Base-by-base conservation (phyloP, 2,888 invertebrate species). In the Choreutis nemorana region DNA sequence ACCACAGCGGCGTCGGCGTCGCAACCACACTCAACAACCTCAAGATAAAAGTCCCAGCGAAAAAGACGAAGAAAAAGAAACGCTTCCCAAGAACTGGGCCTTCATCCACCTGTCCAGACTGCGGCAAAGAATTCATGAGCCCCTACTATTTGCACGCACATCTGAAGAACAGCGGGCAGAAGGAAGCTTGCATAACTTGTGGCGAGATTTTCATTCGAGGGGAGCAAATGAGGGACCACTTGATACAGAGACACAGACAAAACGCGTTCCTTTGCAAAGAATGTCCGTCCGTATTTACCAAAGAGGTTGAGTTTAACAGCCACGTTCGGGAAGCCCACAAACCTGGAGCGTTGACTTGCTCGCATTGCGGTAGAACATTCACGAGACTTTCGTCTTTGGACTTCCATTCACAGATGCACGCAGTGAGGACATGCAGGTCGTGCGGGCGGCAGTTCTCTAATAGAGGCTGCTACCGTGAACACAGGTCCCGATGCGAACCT, bases 371-470 rank as follows among this genome's bases (percentile, higher is more conserved):
- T 0, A 38, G 72, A 2, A 51, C 48, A 0, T 78, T 77, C 28
- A 48, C 58, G 0, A 53, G 71, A 12, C 41, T 41, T 1, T 45
- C 53, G 0, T 60, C 73, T 0, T 65, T 65, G 23, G 73, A 72
- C 4, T 42, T 50, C 0, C 77, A 78, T 31, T 39, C 52, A 0
- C 70, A 67, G 33, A 73, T 75, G 73, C 77, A 78, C 29, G 50
- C 60, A 0, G 72, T 77, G 0, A 39, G 70, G 4, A 70, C 68
- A 0, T 77, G 77, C 25, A 40, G 77, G 1, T 40, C 51, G 0
- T 78, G 77, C 23, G 65, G 64, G 0, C 34, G 40, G 0, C 75
- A 77, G 33, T 78, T 75, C 36, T 57, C 70, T 0, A 77, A 71
- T 26, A 40, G 77, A 0, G 57, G 58, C 0, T 78, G 77, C 30